Evolutionary conservation across 2,113 vertebrate genomes (phyloP).

Genomic region (Cyanoramphus novaezelandiae): DNA sequence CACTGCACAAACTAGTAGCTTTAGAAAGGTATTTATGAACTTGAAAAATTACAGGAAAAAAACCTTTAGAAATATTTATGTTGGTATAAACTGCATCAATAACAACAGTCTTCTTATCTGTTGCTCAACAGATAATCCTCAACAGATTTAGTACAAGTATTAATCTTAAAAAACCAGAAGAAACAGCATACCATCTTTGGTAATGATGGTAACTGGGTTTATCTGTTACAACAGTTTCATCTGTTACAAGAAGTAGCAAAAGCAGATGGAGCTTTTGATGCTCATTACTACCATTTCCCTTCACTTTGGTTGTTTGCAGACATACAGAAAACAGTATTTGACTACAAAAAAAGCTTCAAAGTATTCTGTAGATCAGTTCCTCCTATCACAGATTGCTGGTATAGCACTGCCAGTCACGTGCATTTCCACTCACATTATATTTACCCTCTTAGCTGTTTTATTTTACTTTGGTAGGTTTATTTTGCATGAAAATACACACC

Average conservation of each 20-base stretch:
- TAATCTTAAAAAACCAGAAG: background rate
- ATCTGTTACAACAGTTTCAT: background rate
- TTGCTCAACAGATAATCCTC: background rate
- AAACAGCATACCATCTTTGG: background rate
- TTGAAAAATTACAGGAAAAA: background rate
- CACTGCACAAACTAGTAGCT: background rate
- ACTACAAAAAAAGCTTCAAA: background rate
- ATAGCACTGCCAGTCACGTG: background rate
- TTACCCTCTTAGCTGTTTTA: background rate
- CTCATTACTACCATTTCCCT: background rate
- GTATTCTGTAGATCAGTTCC: background rate
- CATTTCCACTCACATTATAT: background rate
- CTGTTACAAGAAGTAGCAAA: background rate
- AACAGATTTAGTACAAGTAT: background rate
- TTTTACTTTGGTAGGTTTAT: background rate
- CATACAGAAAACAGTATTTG: background rate
- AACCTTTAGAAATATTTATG: background rate
- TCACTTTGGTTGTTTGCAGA: background rate
- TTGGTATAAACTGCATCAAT: background rate
- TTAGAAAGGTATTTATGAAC: background rate
- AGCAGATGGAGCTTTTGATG: background rate
- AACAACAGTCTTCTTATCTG: background rate
- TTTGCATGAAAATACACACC: background rate
- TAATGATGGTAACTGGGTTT: background rate
- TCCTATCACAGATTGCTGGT: no score